Evolutionary conservation across 2,797 vertebrate species (phyloP).

Genomic region (Coranthus polyacanthus): DNA sequence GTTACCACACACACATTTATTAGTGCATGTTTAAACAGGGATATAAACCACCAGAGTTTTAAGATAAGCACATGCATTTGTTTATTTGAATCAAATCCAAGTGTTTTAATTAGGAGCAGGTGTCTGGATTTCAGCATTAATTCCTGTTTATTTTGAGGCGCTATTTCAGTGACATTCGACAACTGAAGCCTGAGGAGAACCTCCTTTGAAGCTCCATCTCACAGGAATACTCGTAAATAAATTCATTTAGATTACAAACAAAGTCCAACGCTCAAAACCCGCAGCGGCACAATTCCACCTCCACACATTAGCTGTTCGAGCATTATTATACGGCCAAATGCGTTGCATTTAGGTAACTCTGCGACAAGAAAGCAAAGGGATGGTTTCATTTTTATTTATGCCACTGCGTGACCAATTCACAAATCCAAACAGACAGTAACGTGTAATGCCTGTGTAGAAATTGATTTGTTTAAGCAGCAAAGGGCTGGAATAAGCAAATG

Average conservation of each 20-base stretch:
- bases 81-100: conserved; percentile 39
- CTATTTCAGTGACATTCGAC: conserved; percentile 39
- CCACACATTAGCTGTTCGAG: background rate
- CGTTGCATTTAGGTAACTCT: background rate
- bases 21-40: background rate
- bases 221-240: background rate
- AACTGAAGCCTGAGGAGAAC: conserved; percentile 13
- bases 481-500: background rate
- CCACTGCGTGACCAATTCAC: too few relatives aligned
- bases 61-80: conserved; percentile 25
- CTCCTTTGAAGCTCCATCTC: conserved; percentile 23
- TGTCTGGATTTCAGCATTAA: conserved; percentile 43
- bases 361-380: background rate
- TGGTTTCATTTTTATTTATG: too few relatives aligned
- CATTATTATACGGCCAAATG: background rate
- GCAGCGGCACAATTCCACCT: background rate
- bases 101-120: conserved; percentile 44
- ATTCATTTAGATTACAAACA: background rate
- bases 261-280: too few relatives aligned
- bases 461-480: conserved; percentile 4
- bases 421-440: background rate
- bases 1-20: background rate
- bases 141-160: conserved; percentile 40
- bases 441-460: background rate
- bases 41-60: conserved; percentile 4